Evolutionary conservation across 2,888 invertebrate genomes (phyloP).

Genomic region (Ichneumon xanthorius): DNA sequence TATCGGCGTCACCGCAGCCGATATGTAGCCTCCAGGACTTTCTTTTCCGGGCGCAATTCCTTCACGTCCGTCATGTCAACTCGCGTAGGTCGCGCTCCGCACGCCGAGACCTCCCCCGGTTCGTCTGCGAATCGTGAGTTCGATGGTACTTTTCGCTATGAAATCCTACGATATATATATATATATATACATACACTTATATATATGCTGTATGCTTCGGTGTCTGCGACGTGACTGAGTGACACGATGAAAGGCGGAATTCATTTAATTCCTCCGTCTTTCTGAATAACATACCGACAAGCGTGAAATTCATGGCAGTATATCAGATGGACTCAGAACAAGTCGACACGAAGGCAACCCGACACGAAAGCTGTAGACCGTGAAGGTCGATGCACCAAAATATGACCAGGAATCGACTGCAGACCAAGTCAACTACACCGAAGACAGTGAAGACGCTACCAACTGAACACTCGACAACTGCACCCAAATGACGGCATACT

Average conservation of each 20-base stretch:
- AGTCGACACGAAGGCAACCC: no score
- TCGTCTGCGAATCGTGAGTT: background rate
- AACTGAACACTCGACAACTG: no score
- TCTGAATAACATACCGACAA: background rate
- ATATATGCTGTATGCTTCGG: background rate
- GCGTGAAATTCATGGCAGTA: background rate
- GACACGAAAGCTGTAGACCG: no score
- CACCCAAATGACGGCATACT: no score
- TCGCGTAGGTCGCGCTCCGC: conserved; percentile 16
- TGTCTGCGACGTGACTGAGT: background rate
- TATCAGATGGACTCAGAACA: no score
- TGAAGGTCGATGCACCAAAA: no score
- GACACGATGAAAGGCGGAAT: conserved; percentile 9
- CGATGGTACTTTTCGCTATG: conserved; percentile 16
- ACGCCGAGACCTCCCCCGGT: background rate
- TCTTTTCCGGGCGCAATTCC: conserved; percentile 36
- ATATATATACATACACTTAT: background rate
- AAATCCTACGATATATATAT: background rate
- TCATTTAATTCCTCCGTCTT: background rate
- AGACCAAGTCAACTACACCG: no score
- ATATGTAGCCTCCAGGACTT: conserved; percentile 31
- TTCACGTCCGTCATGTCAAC: conserved; percentile 52
- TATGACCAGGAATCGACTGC: no score
- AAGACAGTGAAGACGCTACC: no score
- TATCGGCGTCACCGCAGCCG: conserved; percentile 27